phyloP scores from a whole-genome alignment of 2,113 vertebrate species.

The Sterrhoptilus dennistouni region DNA sequence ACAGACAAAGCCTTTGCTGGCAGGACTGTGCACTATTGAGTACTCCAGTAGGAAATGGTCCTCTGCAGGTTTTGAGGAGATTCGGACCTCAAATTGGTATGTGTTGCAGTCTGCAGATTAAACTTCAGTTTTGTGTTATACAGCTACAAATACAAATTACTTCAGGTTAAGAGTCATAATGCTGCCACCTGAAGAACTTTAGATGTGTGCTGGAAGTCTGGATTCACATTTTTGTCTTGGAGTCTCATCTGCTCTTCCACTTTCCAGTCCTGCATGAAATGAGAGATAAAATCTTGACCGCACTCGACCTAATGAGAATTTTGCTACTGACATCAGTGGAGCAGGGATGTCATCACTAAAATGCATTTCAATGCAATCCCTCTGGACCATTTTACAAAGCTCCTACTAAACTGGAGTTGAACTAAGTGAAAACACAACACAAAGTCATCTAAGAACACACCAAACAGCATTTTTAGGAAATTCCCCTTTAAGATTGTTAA shows the following conservation, averaged over 20 bases:
- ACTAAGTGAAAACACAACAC: not conserved
- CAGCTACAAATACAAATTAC: not conserved
- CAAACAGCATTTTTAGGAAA: not conserved
- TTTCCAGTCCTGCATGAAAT: not conserved
- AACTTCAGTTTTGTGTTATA: not conserved
- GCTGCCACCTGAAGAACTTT: not conserved
- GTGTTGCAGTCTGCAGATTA: not conserved
- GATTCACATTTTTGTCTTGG: not conserved
- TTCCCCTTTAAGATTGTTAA: not conserved
- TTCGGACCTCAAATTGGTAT: not conserved
- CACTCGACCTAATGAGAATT: not conserved
- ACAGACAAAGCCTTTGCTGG: not conserved
- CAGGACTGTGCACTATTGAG: not conserved
- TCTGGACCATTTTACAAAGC: not conserved
- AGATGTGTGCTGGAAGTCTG: not conserved
- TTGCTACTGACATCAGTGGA: not conserved
- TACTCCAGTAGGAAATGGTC: not conserved
- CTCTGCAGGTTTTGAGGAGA: not conserved
- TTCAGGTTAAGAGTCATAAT: not conserved
- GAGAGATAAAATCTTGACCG: not conserved
- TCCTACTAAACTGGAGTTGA: not conserved
- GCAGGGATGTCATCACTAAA: not conserved
- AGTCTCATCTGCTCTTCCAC: not conserved
- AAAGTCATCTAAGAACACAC: not conserved
- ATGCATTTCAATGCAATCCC: not conserved